A percentile compares a stretch with the other conserved stretches of the same genome.
Conservation (phyloP, 2,113 vertebrate genomes). For the Chloropsis hardwickii region DNA sequence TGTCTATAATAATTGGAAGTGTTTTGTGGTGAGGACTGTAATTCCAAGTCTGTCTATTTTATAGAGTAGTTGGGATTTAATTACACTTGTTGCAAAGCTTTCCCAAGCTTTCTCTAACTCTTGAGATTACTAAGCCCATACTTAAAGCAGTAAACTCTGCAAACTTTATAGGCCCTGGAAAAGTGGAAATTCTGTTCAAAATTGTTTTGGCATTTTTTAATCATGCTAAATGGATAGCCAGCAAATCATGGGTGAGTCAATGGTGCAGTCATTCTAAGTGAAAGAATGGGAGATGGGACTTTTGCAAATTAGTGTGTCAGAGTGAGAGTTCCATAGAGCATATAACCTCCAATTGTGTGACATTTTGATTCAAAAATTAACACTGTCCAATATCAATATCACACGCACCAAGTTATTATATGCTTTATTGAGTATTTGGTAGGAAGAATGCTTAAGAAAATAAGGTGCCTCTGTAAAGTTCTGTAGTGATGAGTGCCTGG, state of each 20-base stretch:
- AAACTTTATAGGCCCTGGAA: not conserved
- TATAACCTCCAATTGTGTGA: not conserved
- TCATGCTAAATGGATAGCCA: not conserved
- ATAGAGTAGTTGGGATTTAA: constrained; percentile 9
- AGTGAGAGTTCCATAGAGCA: not conserved
- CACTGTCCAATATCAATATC: not conserved
- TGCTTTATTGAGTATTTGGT: not conserved
- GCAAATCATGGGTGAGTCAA: not conserved
- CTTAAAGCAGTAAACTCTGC: not conserved
- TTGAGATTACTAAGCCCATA: not conserved
- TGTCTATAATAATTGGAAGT: not conserved
- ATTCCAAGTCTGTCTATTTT: not conserved
- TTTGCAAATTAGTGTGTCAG: not conserved
- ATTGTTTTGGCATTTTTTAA: not conserved
- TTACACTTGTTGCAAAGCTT: not conserved
- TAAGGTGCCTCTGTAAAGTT: not conserved
- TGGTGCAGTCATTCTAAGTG: not conserved
- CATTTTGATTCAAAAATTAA: not conserved
- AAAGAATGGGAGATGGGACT: not conserved
- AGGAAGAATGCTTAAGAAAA: not conserved
- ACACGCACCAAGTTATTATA: not conserved
- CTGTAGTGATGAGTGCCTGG: not conserved
- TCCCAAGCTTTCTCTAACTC: not conserved
- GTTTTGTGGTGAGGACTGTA: not conserved
- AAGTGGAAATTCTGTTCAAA: not conserved